Conservation (phyloP, 2,113 vertebrate species). For the Aramus guarauna region DNA sequence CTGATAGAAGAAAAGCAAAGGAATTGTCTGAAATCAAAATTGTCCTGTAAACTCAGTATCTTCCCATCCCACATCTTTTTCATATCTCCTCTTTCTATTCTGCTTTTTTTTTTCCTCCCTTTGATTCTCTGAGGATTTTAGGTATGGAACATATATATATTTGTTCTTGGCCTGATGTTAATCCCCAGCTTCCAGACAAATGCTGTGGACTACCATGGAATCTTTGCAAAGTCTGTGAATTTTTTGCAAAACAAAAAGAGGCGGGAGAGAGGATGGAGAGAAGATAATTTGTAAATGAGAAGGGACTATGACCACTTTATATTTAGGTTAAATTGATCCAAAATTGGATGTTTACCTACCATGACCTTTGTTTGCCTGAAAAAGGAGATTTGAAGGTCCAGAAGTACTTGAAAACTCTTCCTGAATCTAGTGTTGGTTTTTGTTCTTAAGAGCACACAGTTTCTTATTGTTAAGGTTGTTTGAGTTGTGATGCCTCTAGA, state of each 20-base stretch:
- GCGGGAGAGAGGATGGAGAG: too few species aligned
- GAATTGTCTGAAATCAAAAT: neutral
- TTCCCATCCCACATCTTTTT: neutral
- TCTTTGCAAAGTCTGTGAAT: neutral
- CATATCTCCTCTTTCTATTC: neutral
- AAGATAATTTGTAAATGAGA: neutral
- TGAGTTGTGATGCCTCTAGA: neutral
- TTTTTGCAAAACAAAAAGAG: neutral
- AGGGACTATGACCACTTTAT: neutral
- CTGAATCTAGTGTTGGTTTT: neutral
- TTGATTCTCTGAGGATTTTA: neutral
- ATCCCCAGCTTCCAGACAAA: neutral
- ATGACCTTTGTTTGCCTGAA: neutral
- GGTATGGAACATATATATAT: neutral
- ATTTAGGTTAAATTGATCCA: neutral
- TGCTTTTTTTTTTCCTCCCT: neutral
- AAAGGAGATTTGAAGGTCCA: neutral
- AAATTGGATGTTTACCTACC: neutral
- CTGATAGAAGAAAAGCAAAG: neutral
- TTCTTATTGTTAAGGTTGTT: neutral
- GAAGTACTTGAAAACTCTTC: neutral
- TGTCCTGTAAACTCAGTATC: neutral
- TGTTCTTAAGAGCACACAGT: neutral
- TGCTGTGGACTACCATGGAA: neutral
- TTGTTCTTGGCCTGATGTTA: neutral